These are phyloP conservation scores for Climacteris rufus DNA, from an alignment of 2,113 vertebrate species.

Conservation along the genomic window DNA sequence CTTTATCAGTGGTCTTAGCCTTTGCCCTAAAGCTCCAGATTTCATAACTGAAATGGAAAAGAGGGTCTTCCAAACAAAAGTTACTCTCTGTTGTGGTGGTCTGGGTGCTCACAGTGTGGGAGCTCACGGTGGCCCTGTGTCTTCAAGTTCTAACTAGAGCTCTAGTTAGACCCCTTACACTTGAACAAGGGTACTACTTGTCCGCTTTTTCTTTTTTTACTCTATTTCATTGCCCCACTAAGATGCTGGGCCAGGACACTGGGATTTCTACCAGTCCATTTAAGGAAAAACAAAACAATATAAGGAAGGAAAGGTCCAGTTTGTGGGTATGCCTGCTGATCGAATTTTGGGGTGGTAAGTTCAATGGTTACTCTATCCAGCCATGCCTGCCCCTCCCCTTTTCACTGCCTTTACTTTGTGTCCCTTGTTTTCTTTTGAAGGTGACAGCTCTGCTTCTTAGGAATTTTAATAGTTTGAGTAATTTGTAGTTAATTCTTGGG, in stretches of 20 bases:
- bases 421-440: conserved; percentile 40
- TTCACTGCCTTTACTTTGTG: conserved; percentile 14
- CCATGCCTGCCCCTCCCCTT: conserved; percentile 52
- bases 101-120: not conserved
- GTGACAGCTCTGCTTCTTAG: conserved; percentile 40
- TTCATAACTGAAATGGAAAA: not conserved
- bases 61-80: not conserved
- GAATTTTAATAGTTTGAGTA: not conserved
- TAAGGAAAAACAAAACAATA: conserved; percentile 67
- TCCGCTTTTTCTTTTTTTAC: conserved; percentile 60
- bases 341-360: conserved; percentile 62
- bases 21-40: not conserved
- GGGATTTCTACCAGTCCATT: conserved; percentile 65
- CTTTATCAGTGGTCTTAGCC: not conserved
- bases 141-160: conserved; percentile 47
- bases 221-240: conserved; percentile 64
- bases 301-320: conserved; percentile 61
- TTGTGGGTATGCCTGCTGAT: conserved; percentile 66
- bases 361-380: conserved; percentile 55
- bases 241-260: conserved; percentile 66
- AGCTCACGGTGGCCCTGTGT: not conserved
- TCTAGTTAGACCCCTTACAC: conserved; percentile 53
- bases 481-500: not conserved
- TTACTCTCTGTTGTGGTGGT: not conserved
- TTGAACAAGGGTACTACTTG: conserved; percentile 58